Percentiles rank a stretch among this genome's conserved stretches.
Conservation (phyloP, 2,113 vertebrate species). For the Hydrolagus affinis region DNA sequence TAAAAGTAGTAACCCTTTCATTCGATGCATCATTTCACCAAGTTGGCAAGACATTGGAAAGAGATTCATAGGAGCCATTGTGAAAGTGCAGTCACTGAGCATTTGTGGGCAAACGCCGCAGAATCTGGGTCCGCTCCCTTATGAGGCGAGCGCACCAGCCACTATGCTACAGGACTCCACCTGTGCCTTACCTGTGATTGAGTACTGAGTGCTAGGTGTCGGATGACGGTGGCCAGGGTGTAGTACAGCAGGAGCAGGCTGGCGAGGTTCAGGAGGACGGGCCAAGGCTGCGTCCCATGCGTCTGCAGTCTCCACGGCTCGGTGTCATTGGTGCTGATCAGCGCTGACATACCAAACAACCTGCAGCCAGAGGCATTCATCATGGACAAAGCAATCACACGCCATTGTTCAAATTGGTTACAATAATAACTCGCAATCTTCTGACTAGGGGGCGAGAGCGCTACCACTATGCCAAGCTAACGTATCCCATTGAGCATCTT, state of each 20-base stretch:
- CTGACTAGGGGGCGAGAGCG: no score
- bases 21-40: background rate
- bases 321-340: slow-evolving; percentile 56
- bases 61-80: background rate
- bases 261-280: slow-evolving; percentile 58
- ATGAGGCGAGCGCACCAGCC: no score
- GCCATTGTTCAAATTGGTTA: background rate
- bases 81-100: background rate
- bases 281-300: slow-evolving; percentile 57
- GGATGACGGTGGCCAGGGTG: slow-evolving; percentile 57
- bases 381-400: background rate
- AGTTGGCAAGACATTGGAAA: background rate
- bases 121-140: background rate
- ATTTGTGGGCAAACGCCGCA: background rate
- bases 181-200: slow-evolving; percentile 11
- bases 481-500: no score
- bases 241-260: slow-evolving; percentile 63
- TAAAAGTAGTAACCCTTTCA: no score
- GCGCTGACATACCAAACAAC: slow-evolving; percentile 63
- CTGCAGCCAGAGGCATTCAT: slow-evolving; percentile 40
- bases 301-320: slow-evolving; percentile 52
- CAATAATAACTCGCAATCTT: no score
- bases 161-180: background rate
- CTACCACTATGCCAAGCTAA: no score
- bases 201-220: slow-evolving; percentile 48